Evolutionary conservation across 2,888 invertebrate genomes (phyloP).

Genomic region (Drosophila prolongata): DNA sequence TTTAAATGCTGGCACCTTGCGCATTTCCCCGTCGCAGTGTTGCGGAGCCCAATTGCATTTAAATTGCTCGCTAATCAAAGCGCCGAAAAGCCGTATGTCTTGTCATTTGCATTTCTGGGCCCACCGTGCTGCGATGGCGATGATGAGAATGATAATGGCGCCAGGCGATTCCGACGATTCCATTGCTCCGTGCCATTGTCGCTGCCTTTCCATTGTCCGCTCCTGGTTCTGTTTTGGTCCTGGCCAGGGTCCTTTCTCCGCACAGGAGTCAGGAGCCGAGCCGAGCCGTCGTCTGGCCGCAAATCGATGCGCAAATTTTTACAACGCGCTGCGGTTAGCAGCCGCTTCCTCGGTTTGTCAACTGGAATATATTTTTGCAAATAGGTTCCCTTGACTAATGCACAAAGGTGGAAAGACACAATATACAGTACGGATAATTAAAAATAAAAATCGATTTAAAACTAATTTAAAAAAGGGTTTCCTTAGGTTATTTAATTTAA

Average conservation of each 20-base stretch:
- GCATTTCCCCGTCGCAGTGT: slow-evolving; percentile 18
- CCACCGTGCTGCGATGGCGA: slow-evolving; percentile 59
- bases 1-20: slow-evolving; percentile 41
- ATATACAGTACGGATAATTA: neutral
- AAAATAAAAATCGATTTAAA: neutral
- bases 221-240: slow-evolving; percentile 11
- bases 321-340: slow-evolving; percentile 72
- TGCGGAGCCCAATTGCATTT: slow-evolving; percentile 66
- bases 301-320: slow-evolving; percentile 77
- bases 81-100: slow-evolving; percentile 33
- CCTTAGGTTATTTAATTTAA: too few relatives aligned
- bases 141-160: slow-evolving; percentile 52
- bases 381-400: slow-evolving; percentile 1
- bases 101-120: slow-evolving; percentile 67
- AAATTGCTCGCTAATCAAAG: slow-evolving; percentile 76
- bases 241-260: slow-evolving; percentile 7
- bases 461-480: too few relatives aligned
- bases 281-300: slow-evolving; percentile 68
- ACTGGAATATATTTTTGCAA: slow-evolving; percentile 9
- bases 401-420: neutral
- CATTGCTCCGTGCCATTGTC: slow-evolving; percentile 26
- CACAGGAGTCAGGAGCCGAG: slow-evolving; percentile 25
- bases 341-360: slow-evolving; percentile 41
- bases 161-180: slow-evolving; percentile 30
- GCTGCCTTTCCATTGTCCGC: slow-evolving; percentile 40